Evolutionary conservation across 2,888 invertebrate genomes (phyloP).

Genomic region (Girardia tigrina): DNA sequence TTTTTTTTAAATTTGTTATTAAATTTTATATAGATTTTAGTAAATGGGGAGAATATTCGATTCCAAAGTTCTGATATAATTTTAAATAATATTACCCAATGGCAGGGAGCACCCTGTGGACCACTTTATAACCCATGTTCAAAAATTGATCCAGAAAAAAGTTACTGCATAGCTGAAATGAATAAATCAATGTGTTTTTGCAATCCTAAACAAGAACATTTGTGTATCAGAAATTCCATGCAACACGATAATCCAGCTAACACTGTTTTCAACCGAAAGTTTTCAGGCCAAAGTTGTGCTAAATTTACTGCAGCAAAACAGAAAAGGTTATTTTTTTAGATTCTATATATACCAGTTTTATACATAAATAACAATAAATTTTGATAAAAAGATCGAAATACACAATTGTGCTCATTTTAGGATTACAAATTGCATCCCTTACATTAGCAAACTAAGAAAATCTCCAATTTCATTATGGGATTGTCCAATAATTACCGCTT

Average conservation of each 20-base stretch:
- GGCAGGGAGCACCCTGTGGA: conserved; percentile 30
- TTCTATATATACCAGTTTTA: too few species aligned
- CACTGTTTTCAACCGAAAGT: neutral
- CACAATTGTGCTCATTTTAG: too few species aligned
- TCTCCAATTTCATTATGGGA: too few species aligned
- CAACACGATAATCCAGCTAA: conserved; percentile 1
- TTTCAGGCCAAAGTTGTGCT: neutral
- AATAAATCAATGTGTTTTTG: neutral
- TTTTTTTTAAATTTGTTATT: neutral
- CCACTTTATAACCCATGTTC: conserved; percentile 24
- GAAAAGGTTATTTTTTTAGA: neutral
- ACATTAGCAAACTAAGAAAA: too few species aligned
- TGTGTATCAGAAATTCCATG: neutral
- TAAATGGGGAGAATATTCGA: neutral
- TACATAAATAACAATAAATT: too few species aligned
- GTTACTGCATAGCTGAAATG: neutral
- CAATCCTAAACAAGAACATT: neutral
- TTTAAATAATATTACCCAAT: conserved; percentile 21
- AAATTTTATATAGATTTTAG: neutral
- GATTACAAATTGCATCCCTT: too few species aligned
- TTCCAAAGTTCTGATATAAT: conserved; percentile 8
- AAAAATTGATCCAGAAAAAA: neutral
- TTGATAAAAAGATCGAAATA: too few species aligned
- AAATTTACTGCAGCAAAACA: neutral
- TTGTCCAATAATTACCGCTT: too few species aligned